Evolutionary conservation across 2,113 vertebrate species (phyloP).

Genomic region (Entomyzon cyanotis): DNA sequence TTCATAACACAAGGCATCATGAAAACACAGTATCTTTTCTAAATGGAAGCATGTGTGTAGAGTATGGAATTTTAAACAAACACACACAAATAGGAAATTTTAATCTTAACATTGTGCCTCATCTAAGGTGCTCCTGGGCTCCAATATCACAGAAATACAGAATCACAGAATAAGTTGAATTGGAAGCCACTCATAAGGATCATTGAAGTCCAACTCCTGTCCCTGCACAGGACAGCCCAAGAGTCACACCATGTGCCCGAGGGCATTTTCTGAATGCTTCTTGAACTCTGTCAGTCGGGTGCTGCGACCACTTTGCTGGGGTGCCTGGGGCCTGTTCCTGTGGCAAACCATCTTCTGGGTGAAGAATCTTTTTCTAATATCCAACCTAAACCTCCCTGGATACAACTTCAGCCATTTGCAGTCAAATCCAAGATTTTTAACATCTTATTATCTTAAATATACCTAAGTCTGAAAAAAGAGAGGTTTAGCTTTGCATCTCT

Average conservation of each 20-base stretch:
- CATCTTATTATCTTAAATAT: neutral
- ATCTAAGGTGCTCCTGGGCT: neutral
- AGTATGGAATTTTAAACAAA: neutral
- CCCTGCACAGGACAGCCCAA: neutral
- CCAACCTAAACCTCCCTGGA: neutral
- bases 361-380: neutral
- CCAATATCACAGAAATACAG: neutral
- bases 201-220: accelerated
- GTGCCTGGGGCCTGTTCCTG: neutral
- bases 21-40: neutral
- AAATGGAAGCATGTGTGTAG: neutral
- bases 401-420: neutral
- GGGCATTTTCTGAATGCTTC: accelerated
- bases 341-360: no score
- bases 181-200: neutral
- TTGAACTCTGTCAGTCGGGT: neutral
- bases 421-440: neutral
- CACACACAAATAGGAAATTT: neutral
- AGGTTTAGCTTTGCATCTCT: neutral
- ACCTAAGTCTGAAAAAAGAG: neutral
- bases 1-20: neutral
- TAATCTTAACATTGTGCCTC: neutral
- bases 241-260: no score
- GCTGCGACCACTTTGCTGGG: neutral
- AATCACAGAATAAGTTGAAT: neutral